Percentiles rank a stretch among this genome's conserved stretches.
These are phyloP conservation scores for Neostethus bicornis DNA, from an alignment of 2,797 vertebrate species.

Conservation along the genomic window DNA sequence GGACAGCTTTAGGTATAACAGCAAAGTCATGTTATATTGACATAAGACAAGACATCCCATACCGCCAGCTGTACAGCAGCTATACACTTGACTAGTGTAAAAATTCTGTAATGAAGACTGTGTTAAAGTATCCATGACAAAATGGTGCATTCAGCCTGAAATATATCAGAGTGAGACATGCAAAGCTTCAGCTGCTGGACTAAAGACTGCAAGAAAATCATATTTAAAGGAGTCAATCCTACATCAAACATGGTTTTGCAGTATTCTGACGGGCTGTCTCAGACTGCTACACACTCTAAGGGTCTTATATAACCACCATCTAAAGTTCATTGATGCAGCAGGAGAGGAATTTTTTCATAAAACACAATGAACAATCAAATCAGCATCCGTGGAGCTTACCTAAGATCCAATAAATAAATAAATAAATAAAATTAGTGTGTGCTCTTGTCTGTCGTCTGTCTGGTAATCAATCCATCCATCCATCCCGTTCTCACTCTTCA, in stretches of 20 bases:
- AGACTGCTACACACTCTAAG: constrained; percentile 23
- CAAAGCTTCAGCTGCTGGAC: constrained; percentile 23
- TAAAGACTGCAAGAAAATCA: constrained; percentile 37
- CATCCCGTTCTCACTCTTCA: constrained; percentile 42
- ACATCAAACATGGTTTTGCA: constrained; percentile 46
- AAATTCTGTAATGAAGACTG: constrained; percentile 30
- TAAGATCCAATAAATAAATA: too few relatives aligned
- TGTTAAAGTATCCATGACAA: constrained; percentile 47
- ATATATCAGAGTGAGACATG: constrained; percentile 37
- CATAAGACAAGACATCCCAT: constrained; percentile 43
- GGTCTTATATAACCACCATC: constrained; percentile 43
- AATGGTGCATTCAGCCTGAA: constrained; percentile 34
- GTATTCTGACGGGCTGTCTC: constrained; percentile 35
- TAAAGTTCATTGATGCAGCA: constrained; percentile 32
- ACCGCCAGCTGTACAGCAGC: constrained; percentile 16
- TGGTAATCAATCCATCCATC: constrained; percentile 51
- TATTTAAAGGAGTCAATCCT: constrained; percentile 38
- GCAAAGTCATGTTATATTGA: constrained; percentile 37
- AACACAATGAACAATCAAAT: constrained; percentile 26
- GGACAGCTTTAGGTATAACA: constrained; percentile 28
- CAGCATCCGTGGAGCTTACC: neutral
- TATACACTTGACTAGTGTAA: constrained; percentile 23
- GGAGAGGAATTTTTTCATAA: constrained; percentile 19
- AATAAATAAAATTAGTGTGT: neutral
- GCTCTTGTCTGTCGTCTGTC: constrained; percentile 34